These are phyloP conservation scores for Crocuta crocuta DNA, from an alignment of 2,113 vertebrate species.

Conservation along the genomic window DNA sequence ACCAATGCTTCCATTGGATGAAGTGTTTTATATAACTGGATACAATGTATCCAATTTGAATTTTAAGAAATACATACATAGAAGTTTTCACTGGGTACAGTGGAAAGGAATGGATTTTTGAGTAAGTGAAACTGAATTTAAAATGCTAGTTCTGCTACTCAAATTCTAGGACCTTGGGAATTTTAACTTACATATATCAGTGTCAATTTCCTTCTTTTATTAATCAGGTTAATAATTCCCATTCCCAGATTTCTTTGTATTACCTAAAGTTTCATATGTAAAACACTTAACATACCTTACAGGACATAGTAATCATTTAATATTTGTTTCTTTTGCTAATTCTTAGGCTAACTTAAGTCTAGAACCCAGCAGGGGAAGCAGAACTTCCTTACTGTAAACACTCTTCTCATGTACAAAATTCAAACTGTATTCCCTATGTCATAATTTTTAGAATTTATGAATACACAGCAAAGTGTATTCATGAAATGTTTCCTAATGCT, in stretches of 20 bases:
- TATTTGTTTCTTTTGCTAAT: neutral
- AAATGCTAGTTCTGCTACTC: constrained; percentile 36
- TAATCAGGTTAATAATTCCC: constrained; percentile 11
- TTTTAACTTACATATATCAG: neutral
- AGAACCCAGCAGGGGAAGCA: neutral
- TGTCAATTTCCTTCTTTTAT: neutral
- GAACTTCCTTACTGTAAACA: neutral
- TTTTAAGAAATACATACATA: neutral
- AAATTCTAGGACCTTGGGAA: neutral
- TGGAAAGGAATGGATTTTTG: neutral
- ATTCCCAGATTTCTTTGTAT: neutral
- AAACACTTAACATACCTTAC: neutral
- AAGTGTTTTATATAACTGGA: neutral
- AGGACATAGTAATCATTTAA: neutral
- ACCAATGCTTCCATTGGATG: neutral
- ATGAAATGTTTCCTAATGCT: neutral
- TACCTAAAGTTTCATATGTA: neutral
- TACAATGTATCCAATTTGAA: neutral
- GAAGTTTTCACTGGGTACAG: neutral
- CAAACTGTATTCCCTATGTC: neutral
- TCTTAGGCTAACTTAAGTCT: neutral
- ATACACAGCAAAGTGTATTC: neutral
- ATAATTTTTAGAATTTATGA: neutral
- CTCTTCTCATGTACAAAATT: neutral
- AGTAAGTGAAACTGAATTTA: neutral